phyloP scores from a whole-genome alignment of 35 echinoderm and acorn worm species.

The Ophiothrix spiculata region DNA sequence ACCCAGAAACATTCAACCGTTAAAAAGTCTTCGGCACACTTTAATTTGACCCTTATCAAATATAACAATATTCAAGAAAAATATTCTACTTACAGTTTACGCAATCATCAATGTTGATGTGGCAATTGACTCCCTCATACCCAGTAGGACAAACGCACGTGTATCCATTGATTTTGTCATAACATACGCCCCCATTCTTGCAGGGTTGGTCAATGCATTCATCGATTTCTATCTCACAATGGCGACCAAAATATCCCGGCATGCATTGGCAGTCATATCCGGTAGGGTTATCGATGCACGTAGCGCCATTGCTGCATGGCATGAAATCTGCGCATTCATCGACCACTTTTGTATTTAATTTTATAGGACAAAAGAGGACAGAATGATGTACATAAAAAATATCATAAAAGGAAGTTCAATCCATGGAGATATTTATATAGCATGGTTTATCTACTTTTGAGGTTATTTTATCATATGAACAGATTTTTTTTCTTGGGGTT shows the following conservation, averaged over 20 bases:
- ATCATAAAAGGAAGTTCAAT: too few relatives aligned
- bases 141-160: constrained; percentile 42
- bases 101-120: constrained; percentile 60
- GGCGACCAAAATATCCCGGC: constrained; percentile 23
- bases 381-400: not conserved
- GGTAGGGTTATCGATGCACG: constrained; percentile 26
- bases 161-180: constrained; percentile 37
- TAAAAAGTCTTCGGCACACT: too few relatives aligned
- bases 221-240: constrained; percentile 54
- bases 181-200: constrained; percentile 38
- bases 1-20: too few relatives aligned
- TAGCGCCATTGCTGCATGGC: constrained; percentile 11
- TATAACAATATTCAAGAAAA: too few relatives aligned
- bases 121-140: constrained; percentile 43
- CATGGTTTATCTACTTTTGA: too few relatives aligned
- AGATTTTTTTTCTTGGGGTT: too few relatives aligned
- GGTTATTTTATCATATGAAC: too few relatives aligned
- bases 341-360: too few relatives aligned
- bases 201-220: constrained; percentile 56
- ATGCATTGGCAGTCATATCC: constrained; percentile 45
- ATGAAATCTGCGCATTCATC: constrained; percentile 32
- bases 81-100: constrained; percentile 41
- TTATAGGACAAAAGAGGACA: too few relatives aligned
- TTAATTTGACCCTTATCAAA: too few relatives aligned
- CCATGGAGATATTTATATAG: too few relatives aligned